Conservation (phyloP, 1,140 invertebrate species). For the Meloidogyne hapla region DNA sequence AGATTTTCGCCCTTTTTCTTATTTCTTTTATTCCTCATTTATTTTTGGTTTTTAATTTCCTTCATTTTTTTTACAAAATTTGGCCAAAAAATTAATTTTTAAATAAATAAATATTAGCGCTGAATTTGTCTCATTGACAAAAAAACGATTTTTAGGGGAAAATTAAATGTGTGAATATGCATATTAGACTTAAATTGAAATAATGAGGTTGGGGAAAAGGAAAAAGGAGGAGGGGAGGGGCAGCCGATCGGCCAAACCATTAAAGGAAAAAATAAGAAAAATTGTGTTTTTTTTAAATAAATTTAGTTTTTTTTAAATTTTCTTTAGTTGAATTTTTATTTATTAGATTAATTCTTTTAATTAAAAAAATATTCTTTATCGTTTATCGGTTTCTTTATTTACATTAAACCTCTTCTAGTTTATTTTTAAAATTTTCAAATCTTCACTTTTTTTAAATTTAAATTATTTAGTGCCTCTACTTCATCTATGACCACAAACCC, state of each 20-base stretch:
- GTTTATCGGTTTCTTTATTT: too few relatives aligned
- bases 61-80: slow-evolving; percentile 4
- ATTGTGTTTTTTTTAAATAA: background rate
- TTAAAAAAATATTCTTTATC: too few relatives aligned
- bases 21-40: background rate
- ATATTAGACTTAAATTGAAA: slow-evolving; percentile 4
- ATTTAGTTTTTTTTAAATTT: too few relatives aligned
- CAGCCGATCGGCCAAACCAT: background rate
- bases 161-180: background rate
- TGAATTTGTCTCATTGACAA: background rate
- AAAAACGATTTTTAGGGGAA: background rate
- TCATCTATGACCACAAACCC: too few relatives aligned
- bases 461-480: too few relatives aligned
- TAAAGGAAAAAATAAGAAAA: background rate
- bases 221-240: background rate
- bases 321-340: too few relatives aligned
- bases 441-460: too few relatives aligned
- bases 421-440: too few relatives aligned
- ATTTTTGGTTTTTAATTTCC: background rate
- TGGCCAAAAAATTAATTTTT: slow-evolving; percentile 1
- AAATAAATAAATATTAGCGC: background rate
- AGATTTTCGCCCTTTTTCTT: background rate
- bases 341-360: too few relatives aligned
- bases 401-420: too few relatives aligned
- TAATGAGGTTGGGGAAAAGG: background rate